A percentile compares a stretch with the other conserved stretches of the same genome.
phyloP scores from a whole-genome alignment of 2,888 invertebrate genomes.

The Carcina quercana region DNA sequence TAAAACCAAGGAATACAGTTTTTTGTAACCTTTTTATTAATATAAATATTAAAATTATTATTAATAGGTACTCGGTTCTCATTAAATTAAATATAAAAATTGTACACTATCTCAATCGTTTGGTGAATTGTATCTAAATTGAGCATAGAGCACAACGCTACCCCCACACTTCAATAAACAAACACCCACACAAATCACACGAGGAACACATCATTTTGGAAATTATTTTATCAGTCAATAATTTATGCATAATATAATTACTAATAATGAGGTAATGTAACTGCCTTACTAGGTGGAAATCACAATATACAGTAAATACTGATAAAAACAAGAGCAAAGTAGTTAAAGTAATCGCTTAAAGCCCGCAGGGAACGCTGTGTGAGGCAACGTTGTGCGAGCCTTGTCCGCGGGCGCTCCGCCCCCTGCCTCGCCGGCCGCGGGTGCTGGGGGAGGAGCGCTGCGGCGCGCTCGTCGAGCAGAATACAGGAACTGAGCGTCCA shows the following conservation, averaged over 20 bases:
- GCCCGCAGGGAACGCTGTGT: constrained; percentile 50
- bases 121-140: constrained; percentile 73
- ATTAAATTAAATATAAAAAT: constrained; percentile 71
- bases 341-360: constrained; percentile 23
- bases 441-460: constrained; percentile 24
- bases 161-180: constrained; percentile 56
- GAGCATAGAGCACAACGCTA: constrained; percentile 74
- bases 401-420: constrained; percentile 28
- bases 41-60: constrained; percentile 74
- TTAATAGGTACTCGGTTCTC: constrained; percentile 72
- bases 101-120: constrained; percentile 70
- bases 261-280: constrained; percentile 65
- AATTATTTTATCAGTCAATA: constrained; percentile 70
- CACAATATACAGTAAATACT: constrained; percentile 66
- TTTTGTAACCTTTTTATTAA: constrained; percentile 69
- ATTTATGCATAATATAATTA: constrained; percentile 62
- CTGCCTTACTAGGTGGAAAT: constrained; percentile 64
- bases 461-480: constrained; percentile 32
- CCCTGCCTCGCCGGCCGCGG: constrained; percentile 12
- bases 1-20: constrained; percentile 41
- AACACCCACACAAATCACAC: constrained; percentile 60
- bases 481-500: constrained; percentile 20
- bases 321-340: constrained; percentile 53
- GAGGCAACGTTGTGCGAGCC: constrained; percentile 67
- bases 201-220: constrained; percentile 67